Conservation (phyloP, 2,113 vertebrate genomes). For the Himantopus leucocephalus region DNA sequence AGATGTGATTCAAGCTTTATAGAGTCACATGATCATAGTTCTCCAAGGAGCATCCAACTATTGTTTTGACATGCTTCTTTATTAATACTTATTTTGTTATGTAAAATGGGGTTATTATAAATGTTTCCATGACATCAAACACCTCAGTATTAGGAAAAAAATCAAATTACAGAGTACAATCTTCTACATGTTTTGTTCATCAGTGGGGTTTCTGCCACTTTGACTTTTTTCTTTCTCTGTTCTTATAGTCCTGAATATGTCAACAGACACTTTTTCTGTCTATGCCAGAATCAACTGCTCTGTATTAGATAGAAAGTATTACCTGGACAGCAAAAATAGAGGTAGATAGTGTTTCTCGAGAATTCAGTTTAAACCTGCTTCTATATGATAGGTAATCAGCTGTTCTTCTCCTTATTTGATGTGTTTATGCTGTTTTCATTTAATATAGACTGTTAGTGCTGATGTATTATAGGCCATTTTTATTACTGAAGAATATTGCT, state of each 20-base stretch:
- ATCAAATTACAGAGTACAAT: neutral
- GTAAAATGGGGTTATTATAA: neutral
- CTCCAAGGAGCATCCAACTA: neutral
- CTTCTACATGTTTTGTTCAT: neutral
- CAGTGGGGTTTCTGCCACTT: neutral
- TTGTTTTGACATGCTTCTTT: neutral
- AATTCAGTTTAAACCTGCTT: neutral
- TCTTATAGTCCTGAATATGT: neutral
- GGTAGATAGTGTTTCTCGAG: neutral
- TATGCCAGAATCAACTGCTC: neutral
- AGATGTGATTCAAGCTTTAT: neutral
- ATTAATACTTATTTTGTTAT: neutral
- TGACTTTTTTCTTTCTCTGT: neutral
- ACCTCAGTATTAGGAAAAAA: neutral
- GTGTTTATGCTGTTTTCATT: neutral
- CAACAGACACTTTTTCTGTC: neutral
- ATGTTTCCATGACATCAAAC: neutral
- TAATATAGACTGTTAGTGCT: neutral
- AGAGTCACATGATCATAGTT: neutral
- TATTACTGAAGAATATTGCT: neutral
- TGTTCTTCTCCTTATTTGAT: neutral
- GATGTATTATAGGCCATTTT: neutral
- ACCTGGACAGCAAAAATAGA: neutral
- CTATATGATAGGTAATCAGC: neutral
- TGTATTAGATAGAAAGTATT: neutral